Evolutionary conservation across 2,113 vertebrate genomes (phyloP).

Genomic region (Micronisus gabar): DNA sequence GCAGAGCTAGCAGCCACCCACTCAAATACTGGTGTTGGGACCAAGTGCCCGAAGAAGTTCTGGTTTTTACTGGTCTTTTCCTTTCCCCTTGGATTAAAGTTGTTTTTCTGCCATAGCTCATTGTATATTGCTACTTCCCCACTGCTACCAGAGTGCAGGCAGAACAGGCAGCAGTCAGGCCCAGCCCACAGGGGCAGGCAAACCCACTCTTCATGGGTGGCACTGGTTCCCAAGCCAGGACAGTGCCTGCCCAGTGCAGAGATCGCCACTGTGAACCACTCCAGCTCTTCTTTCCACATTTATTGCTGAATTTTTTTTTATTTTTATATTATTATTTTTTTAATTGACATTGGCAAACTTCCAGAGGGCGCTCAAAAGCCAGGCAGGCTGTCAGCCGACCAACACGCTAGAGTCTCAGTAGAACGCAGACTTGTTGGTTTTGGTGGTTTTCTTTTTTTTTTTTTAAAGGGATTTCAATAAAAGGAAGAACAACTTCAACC

Average conservation of each 20-base stretch:
- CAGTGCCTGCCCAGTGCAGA: rapidly evolving
- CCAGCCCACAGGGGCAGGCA: too few relatives aligned
- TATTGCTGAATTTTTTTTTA: constrained; percentile 12
- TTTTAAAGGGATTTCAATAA: neutral
- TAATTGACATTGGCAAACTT: neutral
- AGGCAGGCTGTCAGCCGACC: neutral
- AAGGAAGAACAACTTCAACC: neutral
- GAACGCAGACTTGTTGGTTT: neutral
- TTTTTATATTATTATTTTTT: neutral
- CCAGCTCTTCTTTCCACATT: neutral
- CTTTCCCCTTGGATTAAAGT: neutral
- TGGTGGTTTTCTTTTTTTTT: neutral
- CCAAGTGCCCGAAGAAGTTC: neutral
- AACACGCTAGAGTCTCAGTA: neutral
- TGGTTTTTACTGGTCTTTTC: neutral
- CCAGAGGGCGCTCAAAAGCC: neutral
- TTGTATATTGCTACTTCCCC: rapidly evolving
- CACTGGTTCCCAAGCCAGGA: neutral
- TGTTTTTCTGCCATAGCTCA: neutral
- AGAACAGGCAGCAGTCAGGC: neutral
- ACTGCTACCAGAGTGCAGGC: rapidly evolving
- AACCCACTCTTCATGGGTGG: rapidly evolving
- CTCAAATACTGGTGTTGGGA: neutral
- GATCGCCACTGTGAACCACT: neutral
- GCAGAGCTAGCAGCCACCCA: rapidly evolving